phyloP scores from a whole-genome alignment of 2,797 vertebrate species.

The Ctenopoma multispine region DNA sequence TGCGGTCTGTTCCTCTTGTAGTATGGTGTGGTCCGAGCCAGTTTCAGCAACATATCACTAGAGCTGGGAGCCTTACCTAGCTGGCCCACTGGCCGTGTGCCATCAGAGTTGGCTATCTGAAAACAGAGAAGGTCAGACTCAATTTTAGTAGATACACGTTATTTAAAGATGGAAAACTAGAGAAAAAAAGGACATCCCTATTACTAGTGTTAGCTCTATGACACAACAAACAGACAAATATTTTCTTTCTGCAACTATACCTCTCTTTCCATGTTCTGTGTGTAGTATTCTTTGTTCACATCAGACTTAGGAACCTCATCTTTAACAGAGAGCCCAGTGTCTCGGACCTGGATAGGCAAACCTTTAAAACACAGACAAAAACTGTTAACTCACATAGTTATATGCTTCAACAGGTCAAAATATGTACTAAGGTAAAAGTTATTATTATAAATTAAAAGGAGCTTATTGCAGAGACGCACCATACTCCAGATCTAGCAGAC shows the following conservation, averaged over 20 bases:
- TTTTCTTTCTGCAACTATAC: constrained; percentile 66
- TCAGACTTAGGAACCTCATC: constrained; percentile 98
- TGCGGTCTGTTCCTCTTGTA: constrained; percentile 98
- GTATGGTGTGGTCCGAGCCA: constrained; percentile 97
- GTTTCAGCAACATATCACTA: constrained; percentile 97
- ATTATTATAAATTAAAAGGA: background rate
- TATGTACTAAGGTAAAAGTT: too few relatives aligned
- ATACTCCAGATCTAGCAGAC: constrained; percentile 95
- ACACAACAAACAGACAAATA: background rate
- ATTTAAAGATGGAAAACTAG: background rate
- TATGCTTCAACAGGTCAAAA: background rate
- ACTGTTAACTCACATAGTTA: background rate
- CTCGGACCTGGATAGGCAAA: constrained; percentile 97
- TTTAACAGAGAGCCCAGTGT: constrained; percentile 93
- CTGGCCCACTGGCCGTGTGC: constrained; percentile 91
- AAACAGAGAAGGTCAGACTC: constrained; percentile 1
- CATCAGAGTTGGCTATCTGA: constrained; percentile 95
- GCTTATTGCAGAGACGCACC: constrained; percentile 80
- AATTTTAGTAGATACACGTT: background rate
- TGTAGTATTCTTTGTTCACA: constrained; percentile 99
- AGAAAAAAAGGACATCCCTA: background rate
- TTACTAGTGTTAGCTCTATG: background rate
- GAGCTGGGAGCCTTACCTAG: constrained; percentile 94
- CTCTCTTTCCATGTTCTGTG: constrained; percentile 99
- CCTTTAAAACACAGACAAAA: constrained; percentile 78